Evolutionary conservation across 1,140 invertebrate species (phyloP).

Genomic region (Marisa cornuarietis): DNA sequence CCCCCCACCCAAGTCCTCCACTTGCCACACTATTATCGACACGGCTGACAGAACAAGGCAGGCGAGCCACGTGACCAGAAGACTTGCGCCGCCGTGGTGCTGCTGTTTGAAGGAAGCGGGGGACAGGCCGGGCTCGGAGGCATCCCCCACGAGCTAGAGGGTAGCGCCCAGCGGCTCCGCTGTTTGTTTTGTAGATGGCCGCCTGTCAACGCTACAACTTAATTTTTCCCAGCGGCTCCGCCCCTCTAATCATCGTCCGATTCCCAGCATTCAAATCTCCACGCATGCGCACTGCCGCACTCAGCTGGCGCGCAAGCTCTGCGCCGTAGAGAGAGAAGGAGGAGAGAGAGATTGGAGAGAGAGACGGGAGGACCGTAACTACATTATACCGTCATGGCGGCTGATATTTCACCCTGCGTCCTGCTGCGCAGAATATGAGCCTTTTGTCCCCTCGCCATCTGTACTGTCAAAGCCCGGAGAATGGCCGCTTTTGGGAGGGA

Average conservation of each 20-base stretch:
- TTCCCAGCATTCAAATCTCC: constrained; percentile 23
- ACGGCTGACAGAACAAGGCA: no score
- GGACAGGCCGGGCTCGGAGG: no score
- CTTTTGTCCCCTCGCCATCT: constrained; percentile 31
- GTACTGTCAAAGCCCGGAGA: constrained; percentile 30
- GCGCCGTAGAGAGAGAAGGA: not conserved
- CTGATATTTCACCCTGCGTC: constrained; percentile 29
- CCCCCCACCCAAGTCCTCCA: no score
- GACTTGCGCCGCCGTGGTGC: no score
- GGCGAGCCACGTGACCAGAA: no score
- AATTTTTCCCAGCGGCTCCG: constrained; percentile 26
- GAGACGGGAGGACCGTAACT: constrained; percentile 25
- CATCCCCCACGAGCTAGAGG: no score
- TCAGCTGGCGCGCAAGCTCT: constrained; percentile 20
- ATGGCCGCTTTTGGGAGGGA: constrained; percentile 11
- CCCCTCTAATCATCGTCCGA: constrained; percentile 29
- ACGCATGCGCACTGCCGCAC: constrained; percentile 26
- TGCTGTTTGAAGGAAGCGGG: no score
- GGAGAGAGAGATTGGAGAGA: not conserved
- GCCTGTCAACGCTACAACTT: constrained; percentile 34
- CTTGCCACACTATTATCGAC: no score
- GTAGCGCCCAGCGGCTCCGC: not conserved
- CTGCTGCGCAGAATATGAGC: constrained; percentile 33
- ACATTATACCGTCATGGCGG: constrained; percentile 27
- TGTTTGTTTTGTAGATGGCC: constrained; percentile 31